phyloP scores from a whole-genome alignment of 2,113 vertebrate genomes.

The Uropsilus gracilis region DNA sequence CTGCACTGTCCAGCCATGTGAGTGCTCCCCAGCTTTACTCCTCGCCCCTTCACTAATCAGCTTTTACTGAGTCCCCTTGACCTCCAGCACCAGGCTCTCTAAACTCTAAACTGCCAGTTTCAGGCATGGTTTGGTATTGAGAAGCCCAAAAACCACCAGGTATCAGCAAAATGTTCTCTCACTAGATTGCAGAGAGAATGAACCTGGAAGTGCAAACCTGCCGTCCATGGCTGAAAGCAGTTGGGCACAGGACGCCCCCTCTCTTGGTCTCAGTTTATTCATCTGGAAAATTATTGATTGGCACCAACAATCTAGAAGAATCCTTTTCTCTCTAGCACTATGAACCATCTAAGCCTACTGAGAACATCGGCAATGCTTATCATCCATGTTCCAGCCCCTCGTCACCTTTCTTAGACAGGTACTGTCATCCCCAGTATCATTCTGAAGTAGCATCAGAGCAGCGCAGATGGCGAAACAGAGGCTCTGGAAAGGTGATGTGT shows the following conservation, averaged over 20 bases:
- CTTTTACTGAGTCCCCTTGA: neutral
- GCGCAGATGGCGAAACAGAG: neutral
- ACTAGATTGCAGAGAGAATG: neutral
- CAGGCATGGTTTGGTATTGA: neutral
- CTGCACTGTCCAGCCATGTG: conserved; percentile 85
- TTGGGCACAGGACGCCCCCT: too few relatives aligned
- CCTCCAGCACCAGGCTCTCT: neutral
- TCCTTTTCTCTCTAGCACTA: too few relatives aligned
- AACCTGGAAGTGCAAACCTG: neutral
- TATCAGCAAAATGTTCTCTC: neutral
- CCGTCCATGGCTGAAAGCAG: neutral
- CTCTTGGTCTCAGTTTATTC: neutral
- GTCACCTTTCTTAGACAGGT: neutral
- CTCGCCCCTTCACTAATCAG: neutral
- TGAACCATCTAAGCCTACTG: neutral
- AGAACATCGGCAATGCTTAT: neutral
- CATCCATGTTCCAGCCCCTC: neutral
- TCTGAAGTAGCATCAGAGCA: too few relatives aligned
- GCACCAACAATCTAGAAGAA: neutral
- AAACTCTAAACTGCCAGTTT: neutral
- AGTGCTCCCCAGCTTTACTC: conserved; percentile 61
- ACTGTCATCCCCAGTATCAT: neutral
- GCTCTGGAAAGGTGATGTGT: neutral
- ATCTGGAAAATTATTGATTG: neutral
- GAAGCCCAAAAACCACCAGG: neutral